Evolutionary conservation across 2,113 vertebrate genomes (phyloP), one percentile per base, ranked within the genome.

Genomic region (human (Homo sapiens)): DNA sequence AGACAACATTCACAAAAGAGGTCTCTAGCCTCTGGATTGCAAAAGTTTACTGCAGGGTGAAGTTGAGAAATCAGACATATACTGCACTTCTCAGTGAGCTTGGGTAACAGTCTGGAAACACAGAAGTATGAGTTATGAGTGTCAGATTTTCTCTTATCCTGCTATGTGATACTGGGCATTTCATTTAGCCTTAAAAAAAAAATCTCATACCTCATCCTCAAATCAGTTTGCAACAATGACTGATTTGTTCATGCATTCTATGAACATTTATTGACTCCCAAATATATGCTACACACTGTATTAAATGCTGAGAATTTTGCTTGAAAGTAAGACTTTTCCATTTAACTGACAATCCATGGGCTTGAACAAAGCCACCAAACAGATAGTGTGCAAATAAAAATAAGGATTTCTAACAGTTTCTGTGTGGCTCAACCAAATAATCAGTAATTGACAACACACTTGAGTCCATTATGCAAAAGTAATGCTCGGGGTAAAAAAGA

Each of bases 21-120:
- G 96, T 98, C 96, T 98, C 98, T 96, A 98, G 98, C 97, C 98
- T 98, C 93, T 27, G 96, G 98, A 98, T 97, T 98, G 98, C 98
- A 98, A 98, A 97, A 97, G 97, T 98, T 98, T 98, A 98, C 97
- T 98, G 93, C 78, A 93, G 95, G 80, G 93, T 97, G 86, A 95
- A 96, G 97, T 98, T 98, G 96, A 96, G 95, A 93, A 98, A 98
- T 97, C 80, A 92, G 92, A 96, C 72, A 81, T 94, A 86, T 14
- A 97, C 6, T 18, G 83, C 75, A 89, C 87, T 94, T 93, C 83
- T 96, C 70, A 43, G 93, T 45, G 89, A 93, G 87, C 84, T 84
- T 92, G 64, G 76, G 70, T 82, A 96, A 97, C 50, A 96, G 80
- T 81, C 80, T 89, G 93, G 70, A 97, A 95, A 95, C 88, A 91